Conservation (phyloP, 2,797 vertebrate genomes). For the Urosaurus nigricauda region DNA sequence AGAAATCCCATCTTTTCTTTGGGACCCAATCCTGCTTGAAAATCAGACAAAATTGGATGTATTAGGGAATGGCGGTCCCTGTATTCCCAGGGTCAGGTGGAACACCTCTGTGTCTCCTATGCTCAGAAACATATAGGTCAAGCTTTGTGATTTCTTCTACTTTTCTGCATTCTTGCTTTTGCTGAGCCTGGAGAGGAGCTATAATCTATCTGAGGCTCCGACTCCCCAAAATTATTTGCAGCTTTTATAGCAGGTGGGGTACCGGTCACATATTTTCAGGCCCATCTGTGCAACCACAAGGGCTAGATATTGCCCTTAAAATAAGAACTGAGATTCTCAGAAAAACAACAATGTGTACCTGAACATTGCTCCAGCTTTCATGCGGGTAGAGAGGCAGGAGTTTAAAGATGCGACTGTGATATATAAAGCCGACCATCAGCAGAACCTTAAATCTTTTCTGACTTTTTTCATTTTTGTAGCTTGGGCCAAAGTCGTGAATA, state of each 20-base stretch:
- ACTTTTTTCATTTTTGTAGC: slow-evolving; percentile 72
- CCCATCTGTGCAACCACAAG: neutral
- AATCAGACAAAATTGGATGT: too few relatives aligned
- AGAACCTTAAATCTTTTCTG: neutral
- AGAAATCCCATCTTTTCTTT: too few relatives aligned
- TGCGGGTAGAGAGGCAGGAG: too few relatives aligned
- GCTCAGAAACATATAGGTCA: neutral
- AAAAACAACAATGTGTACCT: neutral
- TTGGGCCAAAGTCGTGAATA: slow-evolving; percentile 93
- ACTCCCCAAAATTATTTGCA: neutral
- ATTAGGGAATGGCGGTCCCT: too few relatives aligned
- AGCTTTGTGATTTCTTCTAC: neutral
- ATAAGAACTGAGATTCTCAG: neutral
- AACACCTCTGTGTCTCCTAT: neutral
- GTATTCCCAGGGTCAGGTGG: too few relatives aligned
- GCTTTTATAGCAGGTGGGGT: neutral
- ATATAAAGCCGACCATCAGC: slow-evolving; percentile 4
- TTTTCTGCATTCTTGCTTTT: neutral
- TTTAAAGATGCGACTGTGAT: neutral
- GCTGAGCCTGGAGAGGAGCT: neutral
- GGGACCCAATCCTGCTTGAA: too few relatives aligned
- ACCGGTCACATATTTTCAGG: neutral
- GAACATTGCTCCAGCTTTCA: too few relatives aligned
- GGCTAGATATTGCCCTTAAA: neutral
- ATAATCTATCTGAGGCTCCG: too few relatives aligned